Evolutionary conservation across 1,140 invertebrate species (phyloP).

Genomic region (Leptestheria dahalacensis): DNA sequence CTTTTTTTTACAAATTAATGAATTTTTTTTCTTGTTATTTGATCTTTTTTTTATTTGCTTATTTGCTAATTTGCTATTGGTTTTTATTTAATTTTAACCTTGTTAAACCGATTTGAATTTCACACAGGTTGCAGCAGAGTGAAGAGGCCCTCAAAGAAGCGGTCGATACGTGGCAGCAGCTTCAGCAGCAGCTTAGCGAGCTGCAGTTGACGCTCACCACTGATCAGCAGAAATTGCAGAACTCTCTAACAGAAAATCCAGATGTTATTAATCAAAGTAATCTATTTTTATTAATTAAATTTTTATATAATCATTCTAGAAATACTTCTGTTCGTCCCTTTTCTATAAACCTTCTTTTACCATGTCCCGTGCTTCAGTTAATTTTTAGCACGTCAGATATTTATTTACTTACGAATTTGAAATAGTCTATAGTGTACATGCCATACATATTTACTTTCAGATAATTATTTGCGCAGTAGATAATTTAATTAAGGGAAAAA

Average conservation of each 20-base stretch:
- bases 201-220: slow-evolving; percentile 42
- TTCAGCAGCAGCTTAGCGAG: slow-evolving; percentile 42
- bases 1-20: neutral
- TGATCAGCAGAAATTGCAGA: slow-evolving; percentile 30
- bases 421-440: too few relatives aligned
- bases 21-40: neutral
- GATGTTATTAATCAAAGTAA: neutral
- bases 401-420: too few relatives aligned
- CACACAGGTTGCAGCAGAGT: neutral
- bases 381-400: too few relatives aligned
- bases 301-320: too few relatives aligned
- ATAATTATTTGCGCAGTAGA: too few relatives aligned
- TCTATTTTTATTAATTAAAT: too few relatives aligned
- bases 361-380: too few relatives aligned
- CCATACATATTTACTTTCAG: too few relatives aligned
- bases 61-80: neutral
- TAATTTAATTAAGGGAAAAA: too few relatives aligned
- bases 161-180: slow-evolving; percentile 41
- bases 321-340: too few relatives aligned
- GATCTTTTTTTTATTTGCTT: neutral
- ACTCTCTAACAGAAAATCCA: neutral
- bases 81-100: neutral
- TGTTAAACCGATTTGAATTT: neutral
- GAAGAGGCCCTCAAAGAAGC: slow-evolving; percentile 27
- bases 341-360: too few relatives aligned